Conservation (phyloP, 2,888 invertebrate species). For the Acleris laterana region DNA sequence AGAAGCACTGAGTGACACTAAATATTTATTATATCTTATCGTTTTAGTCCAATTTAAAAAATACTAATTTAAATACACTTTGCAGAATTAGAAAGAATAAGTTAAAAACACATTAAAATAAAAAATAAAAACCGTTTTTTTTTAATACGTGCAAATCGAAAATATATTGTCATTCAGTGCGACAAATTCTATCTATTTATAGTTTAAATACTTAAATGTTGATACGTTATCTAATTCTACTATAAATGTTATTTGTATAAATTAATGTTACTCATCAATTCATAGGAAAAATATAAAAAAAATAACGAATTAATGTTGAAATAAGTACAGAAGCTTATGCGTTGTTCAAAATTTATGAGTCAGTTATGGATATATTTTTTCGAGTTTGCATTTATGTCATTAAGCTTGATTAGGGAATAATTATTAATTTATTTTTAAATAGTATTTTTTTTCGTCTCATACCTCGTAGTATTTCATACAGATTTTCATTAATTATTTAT, state of each 20-base stretch:
- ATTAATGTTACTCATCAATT: slow-evolving; percentile 18
- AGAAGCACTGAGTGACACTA: too few relatives aligned
- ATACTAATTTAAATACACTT: too few relatives aligned
- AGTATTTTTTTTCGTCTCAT: too few relatives aligned
- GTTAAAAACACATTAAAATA: too few relatives aligned
- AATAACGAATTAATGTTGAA: slow-evolving; percentile 26
- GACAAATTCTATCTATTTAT: slow-evolving; percentile 15
- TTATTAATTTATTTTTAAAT: neutral
- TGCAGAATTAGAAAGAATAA: too few relatives aligned
- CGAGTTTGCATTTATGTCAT: neutral
- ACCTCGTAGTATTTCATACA: too few relatives aligned
- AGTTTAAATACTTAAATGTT: slow-evolving; percentile 24
- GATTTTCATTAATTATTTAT: too few relatives aligned
- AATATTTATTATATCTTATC: too few relatives aligned
- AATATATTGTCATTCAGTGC: slow-evolving; percentile 3
- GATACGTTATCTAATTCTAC: slow-evolving; percentile 33
- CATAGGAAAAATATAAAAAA: slow-evolving; percentile 19
- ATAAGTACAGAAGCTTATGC: slow-evolving; percentile 24
- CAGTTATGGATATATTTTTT: neutral
- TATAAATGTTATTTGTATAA: slow-evolving; percentile 25
- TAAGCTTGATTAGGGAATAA: slow-evolving; percentile 6
- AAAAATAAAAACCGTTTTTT: too few relatives aligned
- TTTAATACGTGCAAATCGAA: too few relatives aligned
- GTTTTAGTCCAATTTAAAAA: too few relatives aligned
- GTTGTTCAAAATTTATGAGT: slow-evolving; percentile 13